phyloP scores from a whole-genome alignment of 2,113 vertebrate species.

The Perognathus longimembris region DNA sequence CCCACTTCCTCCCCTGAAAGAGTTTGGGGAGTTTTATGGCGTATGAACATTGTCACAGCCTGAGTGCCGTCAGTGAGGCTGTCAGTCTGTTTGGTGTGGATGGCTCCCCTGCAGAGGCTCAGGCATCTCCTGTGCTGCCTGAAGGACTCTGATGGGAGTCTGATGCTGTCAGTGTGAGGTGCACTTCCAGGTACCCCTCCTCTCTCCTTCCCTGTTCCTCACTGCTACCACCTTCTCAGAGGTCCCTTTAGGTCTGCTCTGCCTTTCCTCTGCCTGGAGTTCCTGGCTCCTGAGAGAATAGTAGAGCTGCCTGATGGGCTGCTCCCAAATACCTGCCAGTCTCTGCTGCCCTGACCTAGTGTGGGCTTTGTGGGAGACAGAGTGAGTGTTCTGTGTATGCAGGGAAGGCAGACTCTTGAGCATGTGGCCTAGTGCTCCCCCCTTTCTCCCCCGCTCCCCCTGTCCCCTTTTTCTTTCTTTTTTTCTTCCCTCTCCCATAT shows the following conservation, averaged over 20 bases:
- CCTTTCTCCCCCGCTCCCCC: accelerated
- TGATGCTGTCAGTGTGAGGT: not conserved
- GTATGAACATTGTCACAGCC: not conserved
- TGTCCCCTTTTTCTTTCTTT: too few relatives aligned
- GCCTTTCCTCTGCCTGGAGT: not conserved
- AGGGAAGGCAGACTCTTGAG: not conserved
- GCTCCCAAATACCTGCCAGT: accelerated
- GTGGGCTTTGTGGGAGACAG: not conserved
- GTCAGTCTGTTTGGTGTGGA: not conserved
- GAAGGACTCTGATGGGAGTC: not conserved
- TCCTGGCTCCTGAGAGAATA: accelerated
- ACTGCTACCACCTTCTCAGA: not conserved
- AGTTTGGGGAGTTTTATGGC: not conserved
- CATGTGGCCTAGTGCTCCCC: not conserved
- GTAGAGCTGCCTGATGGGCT: not conserved
- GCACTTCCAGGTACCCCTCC: too few relatives aligned
- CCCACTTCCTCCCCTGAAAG: not conserved
- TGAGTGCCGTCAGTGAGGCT: not conserved
- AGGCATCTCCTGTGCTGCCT: not conserved
- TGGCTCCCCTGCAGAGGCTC: not conserved
- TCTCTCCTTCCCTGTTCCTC: too few relatives aligned
- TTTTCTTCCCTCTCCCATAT: too few relatives aligned
- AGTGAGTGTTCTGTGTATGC: not conserved
- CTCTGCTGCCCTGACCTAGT: accelerated
- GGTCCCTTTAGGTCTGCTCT: not conserved